Conservation (phyloP, 1,140 invertebrate species). For the Hylyphantes graminicola region DNA sequence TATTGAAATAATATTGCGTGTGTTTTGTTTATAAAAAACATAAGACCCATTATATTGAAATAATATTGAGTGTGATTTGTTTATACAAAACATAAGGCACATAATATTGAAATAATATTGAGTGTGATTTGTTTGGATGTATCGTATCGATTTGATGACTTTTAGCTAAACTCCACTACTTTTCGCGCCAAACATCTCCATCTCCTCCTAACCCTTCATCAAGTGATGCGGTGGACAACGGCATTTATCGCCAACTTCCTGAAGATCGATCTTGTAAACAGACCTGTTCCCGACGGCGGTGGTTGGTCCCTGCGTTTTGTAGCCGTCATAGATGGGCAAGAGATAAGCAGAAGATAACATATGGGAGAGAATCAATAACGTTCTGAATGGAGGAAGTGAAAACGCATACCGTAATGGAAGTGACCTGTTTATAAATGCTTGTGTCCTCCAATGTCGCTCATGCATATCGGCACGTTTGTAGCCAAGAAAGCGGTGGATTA, state of each 20-base stretch:
- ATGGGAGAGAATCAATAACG: not conserved
- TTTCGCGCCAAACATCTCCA: too few species aligned
- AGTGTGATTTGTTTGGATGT: too few species aligned
- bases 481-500: too few species aligned
- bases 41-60: too few species aligned
- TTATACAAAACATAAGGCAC: too few species aligned
- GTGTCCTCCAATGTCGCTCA: not conserved
- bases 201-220: not conserved
- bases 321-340: not conserved
- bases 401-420: slow-evolving; percentile 8
- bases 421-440: not conserved
- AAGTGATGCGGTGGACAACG: not conserved
- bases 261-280: not conserved
- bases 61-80: too few species aligned
- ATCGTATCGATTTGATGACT: too few species aligned
- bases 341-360: not conserved
- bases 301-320: too few species aligned
- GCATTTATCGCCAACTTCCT: not conserved
- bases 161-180: too few species aligned
- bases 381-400: not conserved
- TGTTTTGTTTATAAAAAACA: too few species aligned
- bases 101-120: too few species aligned
- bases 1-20: too few species aligned
- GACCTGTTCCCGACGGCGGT: not conserved
- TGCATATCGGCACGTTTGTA: not conserved